A percentile compares a stretch with the other conserved stretches of the same genome.
Conservation (phyloP, 2,113 vertebrate genomes). For the Spheniscus mendiculus region DNA sequence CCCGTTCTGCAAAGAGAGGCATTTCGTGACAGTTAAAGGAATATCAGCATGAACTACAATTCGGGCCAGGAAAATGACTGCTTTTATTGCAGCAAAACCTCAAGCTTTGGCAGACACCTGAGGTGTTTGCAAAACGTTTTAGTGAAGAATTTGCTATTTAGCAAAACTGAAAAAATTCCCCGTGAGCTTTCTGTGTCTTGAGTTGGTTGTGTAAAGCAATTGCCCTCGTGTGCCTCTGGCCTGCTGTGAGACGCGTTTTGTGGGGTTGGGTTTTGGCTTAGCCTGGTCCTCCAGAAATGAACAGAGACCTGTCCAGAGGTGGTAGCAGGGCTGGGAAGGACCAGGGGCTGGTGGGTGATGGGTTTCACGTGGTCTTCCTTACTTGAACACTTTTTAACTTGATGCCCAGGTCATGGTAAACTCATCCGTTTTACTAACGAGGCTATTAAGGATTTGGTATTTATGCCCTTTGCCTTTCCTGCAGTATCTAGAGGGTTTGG, state of each 20-base stretch:
- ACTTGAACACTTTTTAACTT: fast-evolving
- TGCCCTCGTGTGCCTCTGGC: fast-evolving
- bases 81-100: neutral
- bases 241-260: fast-evolving
- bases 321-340: neutral
- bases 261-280: neutral
- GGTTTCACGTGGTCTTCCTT: fast-evolving
- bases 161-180: neutral
- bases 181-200: neutral
- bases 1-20: neutral
- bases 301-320: neutral
- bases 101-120: neutral
- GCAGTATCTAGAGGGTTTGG: neutral
- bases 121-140: neutral
- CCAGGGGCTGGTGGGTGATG: neutral
- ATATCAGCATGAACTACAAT: neutral
- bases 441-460: neutral
- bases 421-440: neutral
- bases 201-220: neutral
- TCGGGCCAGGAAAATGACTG: neutral
- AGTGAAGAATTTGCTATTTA: neutral
- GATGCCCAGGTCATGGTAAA: neutral
- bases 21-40: neutral
- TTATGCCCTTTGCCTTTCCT: neutral
- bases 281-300: neutral